phyloP scores from a whole-genome alignment of 2,888 invertebrate genomes.

The Andrena bucephala region DNA sequence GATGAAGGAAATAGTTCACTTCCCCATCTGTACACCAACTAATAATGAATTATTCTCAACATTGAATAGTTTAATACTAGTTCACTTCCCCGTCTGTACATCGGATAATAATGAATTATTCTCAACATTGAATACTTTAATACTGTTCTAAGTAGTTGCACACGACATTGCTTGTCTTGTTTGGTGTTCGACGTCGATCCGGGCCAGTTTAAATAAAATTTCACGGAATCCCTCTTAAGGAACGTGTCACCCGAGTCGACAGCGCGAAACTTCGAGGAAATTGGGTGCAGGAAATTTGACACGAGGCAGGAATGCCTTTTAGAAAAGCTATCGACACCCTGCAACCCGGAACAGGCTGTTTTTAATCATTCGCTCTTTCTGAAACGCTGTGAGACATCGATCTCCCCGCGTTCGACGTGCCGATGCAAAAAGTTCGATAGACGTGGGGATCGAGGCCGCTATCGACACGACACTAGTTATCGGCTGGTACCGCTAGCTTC shows the following conservation, averaged over 20 bases:
- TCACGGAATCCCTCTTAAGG: not conserved
- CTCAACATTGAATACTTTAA: not conserved
- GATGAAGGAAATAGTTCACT: not conserved
- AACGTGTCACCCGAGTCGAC: not conserved
- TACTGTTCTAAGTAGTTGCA: too few relatives aligned
- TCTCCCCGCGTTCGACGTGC: constrained; percentile 24
- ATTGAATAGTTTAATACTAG: too few relatives aligned
- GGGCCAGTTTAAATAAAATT: not conserved
- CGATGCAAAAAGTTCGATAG: constrained; percentile 36
- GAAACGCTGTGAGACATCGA: constrained; percentile 34
- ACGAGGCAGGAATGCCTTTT: constrained; percentile 1
- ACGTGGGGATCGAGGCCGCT: constrained; percentile 33
- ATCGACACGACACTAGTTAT: constrained; percentile 53
- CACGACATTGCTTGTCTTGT: too few relatives aligned
- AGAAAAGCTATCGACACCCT: constrained; percentile 35
- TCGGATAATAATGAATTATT: not conserved
- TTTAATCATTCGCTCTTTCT: constrained; percentile 26
- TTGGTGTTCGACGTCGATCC: too few relatives aligned
- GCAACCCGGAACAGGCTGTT: constrained; percentile 14
- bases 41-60: not conserved
- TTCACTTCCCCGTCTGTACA: not conserved
- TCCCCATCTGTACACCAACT: not conserved
- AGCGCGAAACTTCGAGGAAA: constrained; percentile 1
- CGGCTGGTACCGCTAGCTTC: constrained; percentile 44
- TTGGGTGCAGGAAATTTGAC: constrained; percentile 26